Percentiles rank a stretch among this genome's conserved stretches.
These are phyloP conservation scores for Aradophagus sp. DNA, from an alignment of 1,140 invertebrate genomes.

Conservation along the genomic window DNA sequence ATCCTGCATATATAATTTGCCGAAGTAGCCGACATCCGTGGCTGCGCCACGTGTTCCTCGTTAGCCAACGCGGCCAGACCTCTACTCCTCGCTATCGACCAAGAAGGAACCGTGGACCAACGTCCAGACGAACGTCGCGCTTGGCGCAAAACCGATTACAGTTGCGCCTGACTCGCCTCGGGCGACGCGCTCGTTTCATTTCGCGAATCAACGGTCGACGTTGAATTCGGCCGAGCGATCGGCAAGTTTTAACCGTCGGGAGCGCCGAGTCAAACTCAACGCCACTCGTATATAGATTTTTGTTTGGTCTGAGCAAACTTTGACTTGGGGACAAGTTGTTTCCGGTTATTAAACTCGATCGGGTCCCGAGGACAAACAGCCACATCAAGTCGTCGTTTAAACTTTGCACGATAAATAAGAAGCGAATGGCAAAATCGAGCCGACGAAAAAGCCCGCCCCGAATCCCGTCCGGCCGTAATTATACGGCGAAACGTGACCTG, in stretches of 20 bases:
- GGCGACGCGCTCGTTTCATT: slow-evolving; percentile 13
- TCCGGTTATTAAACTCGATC: too few relatives aligned
- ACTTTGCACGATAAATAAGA: too few relatives aligned
- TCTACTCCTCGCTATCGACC: slow-evolving; percentile 42
- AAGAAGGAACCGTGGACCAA: slow-evolving; percentile 27
- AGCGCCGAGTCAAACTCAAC: too few relatives aligned
- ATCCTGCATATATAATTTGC: slow-evolving; percentile 73
- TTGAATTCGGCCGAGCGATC: slow-evolving; percentile 23
- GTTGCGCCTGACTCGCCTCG: slow-evolving; percentile 26
- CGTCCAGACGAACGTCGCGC: slow-evolving; percentile 39
- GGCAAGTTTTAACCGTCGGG: slow-evolving; percentile 14
- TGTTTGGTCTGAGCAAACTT: too few relatives aligned
- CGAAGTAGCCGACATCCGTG: slow-evolving; percentile 65
- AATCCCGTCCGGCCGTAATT: too few relatives aligned
- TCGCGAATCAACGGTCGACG: slow-evolving; percentile 26
- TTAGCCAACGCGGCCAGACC: slow-evolving; percentile 23
- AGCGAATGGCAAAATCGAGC: too few relatives aligned
- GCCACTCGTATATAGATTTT: slow-evolving; percentile 1
- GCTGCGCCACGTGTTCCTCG: slow-evolving; percentile 39
- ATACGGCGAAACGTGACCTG: too few relatives aligned
- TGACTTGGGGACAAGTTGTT: too few relatives aligned
- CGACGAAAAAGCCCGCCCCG: too few relatives aligned
- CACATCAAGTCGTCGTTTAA: too few relatives aligned
- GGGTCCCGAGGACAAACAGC: too few relatives aligned
- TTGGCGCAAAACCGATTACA: slow-evolving; percentile 46